These are phyloP conservation scores for Denticeps clupeoides DNA, from an alignment of 2,797 vertebrate species.

Conservation along the genomic window DNA sequence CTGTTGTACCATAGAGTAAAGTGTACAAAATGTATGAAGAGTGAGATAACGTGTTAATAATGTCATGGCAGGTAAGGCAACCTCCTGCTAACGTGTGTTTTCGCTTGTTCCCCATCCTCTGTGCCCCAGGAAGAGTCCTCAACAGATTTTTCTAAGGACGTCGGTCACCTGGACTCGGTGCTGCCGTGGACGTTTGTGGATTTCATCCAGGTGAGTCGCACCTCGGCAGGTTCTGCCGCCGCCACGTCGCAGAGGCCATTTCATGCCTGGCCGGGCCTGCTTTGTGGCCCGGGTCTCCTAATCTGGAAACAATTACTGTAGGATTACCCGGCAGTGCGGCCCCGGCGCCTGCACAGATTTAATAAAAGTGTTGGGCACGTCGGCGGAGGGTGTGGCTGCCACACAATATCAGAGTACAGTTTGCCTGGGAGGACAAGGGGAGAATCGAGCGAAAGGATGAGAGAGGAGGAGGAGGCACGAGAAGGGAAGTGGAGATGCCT, in stretches of 20 bases:
- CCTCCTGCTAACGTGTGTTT: not conserved
- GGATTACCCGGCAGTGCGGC: slow-evolving; percentile 64
- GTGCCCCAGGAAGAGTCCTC: not conserved
- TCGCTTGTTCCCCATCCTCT: not conserved
- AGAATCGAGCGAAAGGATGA: slow-evolving; percentile 1
- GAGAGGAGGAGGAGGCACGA: slow-evolving; percentile 13
- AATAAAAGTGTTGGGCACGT: slow-evolving; percentile 67
- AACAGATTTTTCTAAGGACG: slow-evolving; percentile 69
- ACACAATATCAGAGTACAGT: slow-evolving; percentile 38
- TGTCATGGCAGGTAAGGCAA: not conserved
- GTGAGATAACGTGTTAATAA: no score
- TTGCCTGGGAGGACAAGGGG: slow-evolving; percentile 19
- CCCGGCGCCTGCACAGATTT: slow-evolving; percentile 59
- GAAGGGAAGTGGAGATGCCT: no score
- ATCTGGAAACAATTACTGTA: slow-evolving; percentile 74
- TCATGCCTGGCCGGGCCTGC: slow-evolving; percentile 68
- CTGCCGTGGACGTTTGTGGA: slow-evolving; percentile 62
- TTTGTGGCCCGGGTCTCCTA: slow-evolving; percentile 63
- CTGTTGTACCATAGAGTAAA: no score
- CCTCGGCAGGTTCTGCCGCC: slow-evolving; percentile 49
- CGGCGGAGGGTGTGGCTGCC: slow-evolving; percentile 60
- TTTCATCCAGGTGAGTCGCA: slow-evolving; percentile 77
- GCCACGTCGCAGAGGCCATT: slow-evolving; percentile 60
- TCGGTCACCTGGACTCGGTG: slow-evolving; percentile 67
- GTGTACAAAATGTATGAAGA: no score